Evolutionary conservation across 2,113 vertebrate genomes (phyloP), one percentile per base, ranked within the genome.

Genomic region (Acanthisitta chloris): DNA sequence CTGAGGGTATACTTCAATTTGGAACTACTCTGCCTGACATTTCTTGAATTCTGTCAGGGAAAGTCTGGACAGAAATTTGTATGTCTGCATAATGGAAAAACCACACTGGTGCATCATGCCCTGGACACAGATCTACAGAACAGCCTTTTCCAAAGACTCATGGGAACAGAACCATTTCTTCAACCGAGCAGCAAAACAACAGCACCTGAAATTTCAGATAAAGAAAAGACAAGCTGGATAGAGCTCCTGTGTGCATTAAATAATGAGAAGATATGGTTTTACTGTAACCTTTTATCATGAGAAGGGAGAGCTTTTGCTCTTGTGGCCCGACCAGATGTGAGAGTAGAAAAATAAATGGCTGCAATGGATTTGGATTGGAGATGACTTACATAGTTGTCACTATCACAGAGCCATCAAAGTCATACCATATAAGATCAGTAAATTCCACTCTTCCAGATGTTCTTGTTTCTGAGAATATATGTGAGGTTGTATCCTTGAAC

Each of bases 381-480:
- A 48, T 1, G 4, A 29, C 34, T 70, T 55, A 83, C 34, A 58
- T 13, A 24, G 38, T 49, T 93, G 71, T 73, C 66, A 58, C 46
- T 86, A 9, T 26, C 38, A 62, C 54, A 66, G 46, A 88, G 55
- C 46, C 64, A 76, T 73, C 83, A 81, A 80, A 90, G 55, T 54
- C 45, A 65, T 34, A 72, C 11, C 33, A 42, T 33, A 43, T 8
- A 77, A 77, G 58, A 23, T 86, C 79, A 62, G 43, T 43, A 88
- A 77, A 77, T 58, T 49, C 93, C 58, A 58, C 21, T 73, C 46
- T 96, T 93, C 77, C 94, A 93, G 80, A 86, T 96, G 95, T 88
- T 93, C 66, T 24, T 72, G 28, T 88, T 93, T 88, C 86, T 88
- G 66, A 96, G 85, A 86, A 81, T 88, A 90, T 19, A 70, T 33